Conservation (phyloP, 2,888 invertebrate species). For the Asteroscopus sphinx region DNA sequence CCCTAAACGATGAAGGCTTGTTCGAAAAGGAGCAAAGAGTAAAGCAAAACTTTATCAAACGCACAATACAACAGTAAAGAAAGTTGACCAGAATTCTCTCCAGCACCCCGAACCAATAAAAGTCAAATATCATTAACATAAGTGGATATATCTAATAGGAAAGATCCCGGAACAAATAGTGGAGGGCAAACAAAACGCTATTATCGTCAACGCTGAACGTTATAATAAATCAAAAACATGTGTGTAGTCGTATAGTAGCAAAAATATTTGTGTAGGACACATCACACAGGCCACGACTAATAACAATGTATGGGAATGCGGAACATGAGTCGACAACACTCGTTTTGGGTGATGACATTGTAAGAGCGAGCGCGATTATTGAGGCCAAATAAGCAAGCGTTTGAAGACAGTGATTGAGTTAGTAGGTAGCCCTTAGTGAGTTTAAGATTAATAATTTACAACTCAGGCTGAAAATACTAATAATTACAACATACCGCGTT, state of each 20-base stretch:
- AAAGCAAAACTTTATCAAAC: too few relatives aligned
- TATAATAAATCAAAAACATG: conserved; percentile 47
- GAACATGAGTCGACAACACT: conserved; percentile 58
- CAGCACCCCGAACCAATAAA: conserved; percentile 27
- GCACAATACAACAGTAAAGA: not conserved
- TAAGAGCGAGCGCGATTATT: conserved; percentile 23
- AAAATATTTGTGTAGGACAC: conserved; percentile 54
- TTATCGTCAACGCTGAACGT: conserved; percentile 31
- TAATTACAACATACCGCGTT: too few relatives aligned
- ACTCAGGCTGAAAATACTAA: too few relatives aligned
- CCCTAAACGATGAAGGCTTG: too few relatives aligned
- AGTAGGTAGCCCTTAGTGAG: too few relatives aligned
- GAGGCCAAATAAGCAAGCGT: conserved; percentile 1
- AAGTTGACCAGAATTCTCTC: conserved; percentile 9
- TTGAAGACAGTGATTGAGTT: conserved; percentile 13
- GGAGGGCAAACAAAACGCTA: conserved; percentile 25
- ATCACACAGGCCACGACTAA: conserved; percentile 28
- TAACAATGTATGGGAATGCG: conserved; percentile 55
- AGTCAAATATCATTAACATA: conserved; percentile 30
- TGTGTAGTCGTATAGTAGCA: conserved; percentile 33
- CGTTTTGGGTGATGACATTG: conserved; percentile 18
- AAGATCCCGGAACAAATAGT: conserved; percentile 21
- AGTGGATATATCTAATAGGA: conserved; percentile 8
- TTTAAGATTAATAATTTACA: too few relatives aligned
- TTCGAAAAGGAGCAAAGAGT: too few relatives aligned